Percentiles rank a stretch among this genome's conserved stretches.
These are phyloP conservation scores for Lampris megalopsis DNA, from an alignment of 2,113 vertebrate species.

Conservation along the genomic window DNA sequence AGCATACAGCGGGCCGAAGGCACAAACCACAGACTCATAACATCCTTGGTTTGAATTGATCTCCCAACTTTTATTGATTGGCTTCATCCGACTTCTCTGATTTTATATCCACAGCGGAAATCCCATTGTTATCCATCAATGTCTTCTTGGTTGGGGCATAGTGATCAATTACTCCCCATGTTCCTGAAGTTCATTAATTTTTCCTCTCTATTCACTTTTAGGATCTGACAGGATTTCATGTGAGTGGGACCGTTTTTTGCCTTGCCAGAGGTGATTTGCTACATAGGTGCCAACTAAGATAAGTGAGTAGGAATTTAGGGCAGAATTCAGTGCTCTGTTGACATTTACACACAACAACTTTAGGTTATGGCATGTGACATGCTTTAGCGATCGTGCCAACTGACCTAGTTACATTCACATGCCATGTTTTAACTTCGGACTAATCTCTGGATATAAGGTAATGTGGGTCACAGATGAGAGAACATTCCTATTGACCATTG, in stretches of 20 bases:
- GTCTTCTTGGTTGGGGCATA: no score
- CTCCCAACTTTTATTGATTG: no score
- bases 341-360: neutral
- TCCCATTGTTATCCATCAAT: no score
- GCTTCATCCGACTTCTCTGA: no score
- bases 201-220: neutral
- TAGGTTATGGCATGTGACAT: conserved; percentile 43
- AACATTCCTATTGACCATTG: conserved; percentile 45
- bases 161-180: neutral
- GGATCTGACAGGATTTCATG: neutral
- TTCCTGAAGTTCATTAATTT: neutral
- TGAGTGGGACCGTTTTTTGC: neutral
- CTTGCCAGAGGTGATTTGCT: neutral
- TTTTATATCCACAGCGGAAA: no score
- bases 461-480: conserved; percentile 46
- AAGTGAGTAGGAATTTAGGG: neutral
- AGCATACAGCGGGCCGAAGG: no score
- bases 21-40: no score
- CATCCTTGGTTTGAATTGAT: no score
- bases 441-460: conserved; percentile 53
- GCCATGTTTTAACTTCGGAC: conserved; percentile 21
- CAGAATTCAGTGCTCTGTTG: neutral
- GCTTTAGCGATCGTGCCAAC: conserved; percentile 3
- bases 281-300: neutral
- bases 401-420: conserved; percentile 51